These are phyloP conservation scores for Tridacna gigas DNA, from an alignment of 2,888 invertebrate species.

Conservation along the genomic window DNA sequence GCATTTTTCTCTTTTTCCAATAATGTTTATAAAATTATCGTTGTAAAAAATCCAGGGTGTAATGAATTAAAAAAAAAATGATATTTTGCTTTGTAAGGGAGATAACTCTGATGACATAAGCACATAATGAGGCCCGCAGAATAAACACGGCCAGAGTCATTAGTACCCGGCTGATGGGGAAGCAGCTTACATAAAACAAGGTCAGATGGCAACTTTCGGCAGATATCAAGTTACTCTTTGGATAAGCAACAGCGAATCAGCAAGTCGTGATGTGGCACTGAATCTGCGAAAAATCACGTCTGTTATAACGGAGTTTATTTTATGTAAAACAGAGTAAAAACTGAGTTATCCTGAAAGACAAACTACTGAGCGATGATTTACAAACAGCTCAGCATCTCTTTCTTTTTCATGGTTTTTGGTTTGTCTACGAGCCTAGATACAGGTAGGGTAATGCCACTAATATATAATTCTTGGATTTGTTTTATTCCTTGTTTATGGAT, in stretches of 20 bases:
- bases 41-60: too few species aligned
- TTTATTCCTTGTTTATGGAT: not conserved
- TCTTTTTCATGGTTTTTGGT: not conserved
- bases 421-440: not conserved
- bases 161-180: too few species aligned
- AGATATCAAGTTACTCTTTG: not conserved
- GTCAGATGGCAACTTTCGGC: not conserved
- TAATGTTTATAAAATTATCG: too few species aligned
- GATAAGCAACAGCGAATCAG: slow-evolving; percentile 14
- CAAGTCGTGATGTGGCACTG: slow-evolving; percentile 44
- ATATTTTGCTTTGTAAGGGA: too few species aligned
- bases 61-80: too few species aligned
- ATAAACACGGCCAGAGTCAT: too few species aligned
- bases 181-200: not conserved
- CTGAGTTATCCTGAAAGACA: not conserved
- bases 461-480: not conserved
- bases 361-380: not conserved
- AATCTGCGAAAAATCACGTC: not conserved
- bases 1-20: too few species aligned
- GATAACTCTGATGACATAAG: too few species aligned
- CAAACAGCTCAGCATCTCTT: not conserved
- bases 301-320: not conserved
- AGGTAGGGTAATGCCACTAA: not conserved
- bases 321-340: too few species aligned
- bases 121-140: too few species aligned